Evolutionary conservation across 1,140 invertebrate species (phyloP), one percentile per base, ranked within the genome.

Genomic region (Pantala flavescens): DNA sequence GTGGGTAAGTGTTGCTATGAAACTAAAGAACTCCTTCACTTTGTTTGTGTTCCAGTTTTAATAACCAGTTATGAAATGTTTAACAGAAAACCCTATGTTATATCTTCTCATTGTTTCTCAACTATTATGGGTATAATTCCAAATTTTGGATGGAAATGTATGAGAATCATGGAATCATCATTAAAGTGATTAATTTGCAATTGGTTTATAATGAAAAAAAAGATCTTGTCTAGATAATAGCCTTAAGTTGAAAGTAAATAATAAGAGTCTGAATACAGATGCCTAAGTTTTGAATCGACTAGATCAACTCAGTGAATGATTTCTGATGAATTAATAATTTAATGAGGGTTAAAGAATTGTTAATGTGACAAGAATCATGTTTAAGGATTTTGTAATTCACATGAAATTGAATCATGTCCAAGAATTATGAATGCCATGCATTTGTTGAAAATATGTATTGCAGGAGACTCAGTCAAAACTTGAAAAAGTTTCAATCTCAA

Each of bases 401-500:
- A 63, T 63, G 49, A 63, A 63, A 63, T 63, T 3, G 12, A 63
- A 63, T 63, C 49, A 63, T 63, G 49, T 63, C 49, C 14, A 63
- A 7, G 49, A 63, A 63, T 63, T 63, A 63, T 63, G 49, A 63
- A 63, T 63, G 49, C 49, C 49, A 63, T 63, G 49, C 49, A 63
- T 63, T 63, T 63, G 49, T 63, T 63, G 49, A 63, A 63, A 63
- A 63, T 63, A 63, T 63, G 49, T 63, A 63, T 63, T 63, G 49
- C 49, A 63, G 3, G 49, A 63, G 3, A 63, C 49, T 63, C 49
- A 63, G 49, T 63, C 49, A 63, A 63, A 63, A 63, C 16, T 63
- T 63, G n/a, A 63, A 63, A 63, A 63, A 19, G 49, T 63, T 63
- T 63, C 49, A 21, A 63, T 63, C 49, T 63, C 49, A 21, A 63